Percentiles rank a stretch among this genome's conserved stretches.
These are phyloP conservation scores for Rotaria magnacalcarata DNA, from an alignment of 2,888 invertebrate species.

Conservation along the genomic window DNA sequence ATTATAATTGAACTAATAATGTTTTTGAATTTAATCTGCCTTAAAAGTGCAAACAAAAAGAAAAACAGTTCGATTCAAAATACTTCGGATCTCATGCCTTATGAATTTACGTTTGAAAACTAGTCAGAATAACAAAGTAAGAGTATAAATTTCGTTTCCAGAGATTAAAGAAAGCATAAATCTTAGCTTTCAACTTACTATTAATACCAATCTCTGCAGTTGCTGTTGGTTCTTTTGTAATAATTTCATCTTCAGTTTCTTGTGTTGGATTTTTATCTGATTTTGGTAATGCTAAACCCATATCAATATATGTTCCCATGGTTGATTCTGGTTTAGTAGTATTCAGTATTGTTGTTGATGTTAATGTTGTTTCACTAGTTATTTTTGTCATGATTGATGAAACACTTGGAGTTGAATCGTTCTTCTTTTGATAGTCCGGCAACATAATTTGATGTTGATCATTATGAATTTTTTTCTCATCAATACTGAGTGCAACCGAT, in stretches of 20 bases:
- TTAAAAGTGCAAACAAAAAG: too few relatives aligned
- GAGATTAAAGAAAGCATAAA: too few relatives aligned
- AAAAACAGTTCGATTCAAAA: too few relatives aligned
- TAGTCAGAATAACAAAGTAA: too few relatives aligned
- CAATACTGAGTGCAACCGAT: neutral
- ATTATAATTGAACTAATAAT: too few relatives aligned
- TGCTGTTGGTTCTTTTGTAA: neutral
- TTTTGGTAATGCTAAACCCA: neutral
- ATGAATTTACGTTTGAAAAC: too few relatives aligned
- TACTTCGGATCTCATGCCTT: too few relatives aligned
- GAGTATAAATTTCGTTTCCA: too few relatives aligned
- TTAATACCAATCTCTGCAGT: neutral
- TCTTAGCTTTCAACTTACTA: neutral
- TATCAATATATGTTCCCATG: neutral
- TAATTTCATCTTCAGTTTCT: neutral
- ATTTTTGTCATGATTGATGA: neutral
- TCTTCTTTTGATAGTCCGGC: neutral
- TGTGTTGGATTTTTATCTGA: neutral
- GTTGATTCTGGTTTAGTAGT: neutral
- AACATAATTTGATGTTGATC: conserved; percentile 2
- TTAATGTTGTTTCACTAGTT: neutral
- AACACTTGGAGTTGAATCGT: neutral
- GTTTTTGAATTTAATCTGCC: too few relatives aligned
- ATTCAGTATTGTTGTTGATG: neutral
- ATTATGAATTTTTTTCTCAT: neutral